These are phyloP conservation scores for Sebastes vulpes DNA, from an alignment of 2,797 vertebrate species.

Conservation along the genomic window DNA sequence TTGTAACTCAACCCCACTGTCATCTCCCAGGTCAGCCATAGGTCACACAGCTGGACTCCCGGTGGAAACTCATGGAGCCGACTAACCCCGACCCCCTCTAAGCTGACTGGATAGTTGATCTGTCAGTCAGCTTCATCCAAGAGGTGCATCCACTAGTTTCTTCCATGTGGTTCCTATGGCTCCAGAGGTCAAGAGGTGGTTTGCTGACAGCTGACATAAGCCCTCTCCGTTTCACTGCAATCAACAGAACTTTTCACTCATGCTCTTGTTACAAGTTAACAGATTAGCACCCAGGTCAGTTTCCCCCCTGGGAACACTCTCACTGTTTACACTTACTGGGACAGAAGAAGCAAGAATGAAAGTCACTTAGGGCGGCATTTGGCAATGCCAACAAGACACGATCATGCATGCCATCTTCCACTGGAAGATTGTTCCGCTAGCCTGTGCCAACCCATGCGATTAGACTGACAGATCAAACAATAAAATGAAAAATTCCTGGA, in stretches of 20 bases:
- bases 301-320: constrained; percentile 22
- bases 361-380: background rate
- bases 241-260: constrained; percentile 34
- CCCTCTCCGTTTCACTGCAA: constrained; percentile 30
- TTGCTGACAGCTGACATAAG: constrained; percentile 53
- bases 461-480: constrained; percentile 9
- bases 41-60: constrained; percentile 79
- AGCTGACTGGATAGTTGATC: constrained; percentile 9
- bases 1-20: constrained; percentile 79
- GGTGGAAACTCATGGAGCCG: constrained; percentile 42
- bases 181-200: constrained; percentile 45
- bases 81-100: constrained; percentile 9
- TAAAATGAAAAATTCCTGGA: background rate
- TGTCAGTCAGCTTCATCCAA: constrained; percentile 33
- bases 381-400: constrained; percentile 2
- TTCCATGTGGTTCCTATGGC: constrained; percentile 9
- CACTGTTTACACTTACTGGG: constrained; percentile 3
- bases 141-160: background rate
- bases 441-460: constrained; percentile 20
- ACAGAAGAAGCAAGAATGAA: constrained; percentile 7
- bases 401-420: constrained; percentile 24
- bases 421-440: background rate
- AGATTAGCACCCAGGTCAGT: constrained; percentile 52
- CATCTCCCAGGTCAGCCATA: constrained; percentile 74
- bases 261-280: constrained; percentile 20